Percentiles rank a stretch among this genome's conserved stretches.
These are phyloP conservation scores for Syrphus vitripennis DNA, from an alignment of 2,888 invertebrate species.

Conservation along the genomic window DNA sequence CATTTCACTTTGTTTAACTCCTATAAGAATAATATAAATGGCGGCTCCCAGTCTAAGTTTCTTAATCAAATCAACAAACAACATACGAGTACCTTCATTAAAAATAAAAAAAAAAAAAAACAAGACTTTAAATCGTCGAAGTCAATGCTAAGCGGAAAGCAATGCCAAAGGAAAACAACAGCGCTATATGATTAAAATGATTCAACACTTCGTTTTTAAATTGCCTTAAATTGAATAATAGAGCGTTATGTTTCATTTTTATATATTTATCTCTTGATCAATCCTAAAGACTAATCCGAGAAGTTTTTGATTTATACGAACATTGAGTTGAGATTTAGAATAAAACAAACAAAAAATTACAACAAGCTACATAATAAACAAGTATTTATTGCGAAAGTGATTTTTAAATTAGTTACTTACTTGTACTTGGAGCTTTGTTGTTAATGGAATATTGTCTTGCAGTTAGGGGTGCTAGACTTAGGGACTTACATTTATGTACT, in stretches of 20 bases:
- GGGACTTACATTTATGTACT: not conserved
- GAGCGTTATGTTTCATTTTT: conserved; percentile 16
- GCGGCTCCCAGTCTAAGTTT: not conserved
- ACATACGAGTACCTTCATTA: not conserved
- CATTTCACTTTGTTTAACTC: no score
- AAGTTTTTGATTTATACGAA: not conserved
- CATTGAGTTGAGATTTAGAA: not conserved
- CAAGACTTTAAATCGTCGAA: conserved; percentile 24
- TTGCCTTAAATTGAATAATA: conserved; percentile 58
- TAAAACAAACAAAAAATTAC: not conserved
- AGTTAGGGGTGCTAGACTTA: not conserved
- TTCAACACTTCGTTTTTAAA: conserved; percentile 39
- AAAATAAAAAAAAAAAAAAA: not conserved
- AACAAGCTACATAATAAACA: not conserved
- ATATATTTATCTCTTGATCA: not conserved
- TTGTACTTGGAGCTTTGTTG: no score
- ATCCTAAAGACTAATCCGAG: not conserved
- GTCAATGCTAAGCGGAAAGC: conserved; percentile 29
- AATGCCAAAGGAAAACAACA: conserved; percentile 9
- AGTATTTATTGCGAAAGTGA: conserved; percentile 2
- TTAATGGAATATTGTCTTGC: not conserved
- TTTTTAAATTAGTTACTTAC: not conserved
- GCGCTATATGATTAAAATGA: not conserved
- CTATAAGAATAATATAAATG: not conserved
- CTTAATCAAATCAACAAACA: not conserved